These are phyloP conservation scores for Centropus unirufus DNA, from an alignment of 2,113 vertebrate genomes.

Conservation along the genomic window DNA sequence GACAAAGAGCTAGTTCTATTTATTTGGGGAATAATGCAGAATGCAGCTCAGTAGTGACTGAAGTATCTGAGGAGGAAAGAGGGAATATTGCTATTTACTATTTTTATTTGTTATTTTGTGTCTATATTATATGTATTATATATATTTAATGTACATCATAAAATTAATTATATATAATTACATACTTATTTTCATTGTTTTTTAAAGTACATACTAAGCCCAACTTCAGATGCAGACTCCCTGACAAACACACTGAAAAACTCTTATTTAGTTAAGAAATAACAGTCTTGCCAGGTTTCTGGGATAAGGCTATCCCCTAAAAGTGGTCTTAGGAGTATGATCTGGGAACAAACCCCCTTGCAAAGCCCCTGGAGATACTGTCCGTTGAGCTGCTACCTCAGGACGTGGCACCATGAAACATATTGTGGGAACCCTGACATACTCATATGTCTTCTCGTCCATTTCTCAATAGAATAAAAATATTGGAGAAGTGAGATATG, in stretches of 20 bases:
- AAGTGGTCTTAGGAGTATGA: not conserved
- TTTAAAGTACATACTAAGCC: not conserved
- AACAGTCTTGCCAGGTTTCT: not conserved
- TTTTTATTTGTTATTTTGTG: not conserved
- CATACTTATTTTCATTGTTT: not conserved
- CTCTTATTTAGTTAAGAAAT: not conserved
- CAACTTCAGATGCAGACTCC: not conserved
- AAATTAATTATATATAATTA: not conserved
- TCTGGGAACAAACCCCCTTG: not conserved
- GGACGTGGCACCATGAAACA: fast-evolving
- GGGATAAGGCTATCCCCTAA: not conserved
- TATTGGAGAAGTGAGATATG: not conserved
- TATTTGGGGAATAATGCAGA: not conserved
- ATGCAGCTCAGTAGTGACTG: not conserved
- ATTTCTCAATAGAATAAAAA: not conserved
- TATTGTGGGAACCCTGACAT: not conserved
- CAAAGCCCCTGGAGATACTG: not conserved
- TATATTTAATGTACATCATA: too few relatives aligned
- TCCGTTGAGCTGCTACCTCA: not conserved
- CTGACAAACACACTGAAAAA: not conserved
- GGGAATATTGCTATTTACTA: not conserved
- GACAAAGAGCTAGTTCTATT: not conserved
- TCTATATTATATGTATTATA: not conserved
- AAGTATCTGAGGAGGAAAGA: not conserved
- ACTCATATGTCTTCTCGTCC: not conserved